A percentile compares a stretch with the other conserved stretches of the same genome.
Conservation (phyloP, 2,888 invertebrate genomes). For the Pseudococcus longispinus region DNA sequence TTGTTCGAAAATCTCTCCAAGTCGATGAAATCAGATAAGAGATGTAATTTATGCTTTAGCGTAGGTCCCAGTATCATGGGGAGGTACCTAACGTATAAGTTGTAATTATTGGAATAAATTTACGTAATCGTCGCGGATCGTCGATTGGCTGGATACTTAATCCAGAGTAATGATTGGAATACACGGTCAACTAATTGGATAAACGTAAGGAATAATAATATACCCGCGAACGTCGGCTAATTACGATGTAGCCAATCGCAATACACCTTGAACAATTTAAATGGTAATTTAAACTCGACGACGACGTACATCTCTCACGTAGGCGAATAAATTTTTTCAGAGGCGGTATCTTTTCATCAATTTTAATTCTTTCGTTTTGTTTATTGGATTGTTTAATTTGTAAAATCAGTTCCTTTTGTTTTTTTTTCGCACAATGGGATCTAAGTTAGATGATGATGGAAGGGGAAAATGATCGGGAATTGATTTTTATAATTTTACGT, state of each 20-base stretch:
- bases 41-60: background rate
- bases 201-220: background rate
- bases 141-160: conserved; percentile 38
- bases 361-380: background rate
- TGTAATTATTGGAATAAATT: conserved; percentile 37
- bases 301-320: background rate
- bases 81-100: background rate
- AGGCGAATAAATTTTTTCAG: background rate
- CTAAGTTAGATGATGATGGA: no score
- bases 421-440: no score
- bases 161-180: background rate
- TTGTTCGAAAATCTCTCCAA: background rate
- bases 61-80: background rate
- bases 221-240: background rate
- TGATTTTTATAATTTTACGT: no score
- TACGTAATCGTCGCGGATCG: conserved; percentile 25
- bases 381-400: background rate
- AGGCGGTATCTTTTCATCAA: background rate
- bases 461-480: no score
- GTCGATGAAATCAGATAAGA: background rate
- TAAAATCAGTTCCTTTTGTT: background rate
- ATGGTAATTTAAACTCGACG: conserved; percentile 7
- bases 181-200: conserved; percentile 22
- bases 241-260: background rate
- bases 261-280: background rate